Evolutionary conservation across 2,888 invertebrate genomes (phyloP), one percentile per base, ranked within the genome.

Genomic region (Eumacrocentrus americanus): DNA sequence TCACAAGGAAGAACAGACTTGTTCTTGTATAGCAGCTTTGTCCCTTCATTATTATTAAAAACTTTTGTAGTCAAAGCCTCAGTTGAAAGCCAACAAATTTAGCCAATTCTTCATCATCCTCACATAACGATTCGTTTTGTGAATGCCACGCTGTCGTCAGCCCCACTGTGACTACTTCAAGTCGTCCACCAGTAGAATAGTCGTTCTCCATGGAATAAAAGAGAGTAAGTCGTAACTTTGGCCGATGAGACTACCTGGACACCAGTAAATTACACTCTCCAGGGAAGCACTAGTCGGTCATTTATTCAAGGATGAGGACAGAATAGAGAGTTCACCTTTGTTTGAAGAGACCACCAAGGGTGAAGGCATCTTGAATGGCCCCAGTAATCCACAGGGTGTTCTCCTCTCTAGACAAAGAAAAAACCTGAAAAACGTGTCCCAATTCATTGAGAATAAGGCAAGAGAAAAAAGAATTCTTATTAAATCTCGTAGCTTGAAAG

Each of bases 241-340:
- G 46, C 12, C 23, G 46, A 23, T 46, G 46, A 46, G 25, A 46
- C 46, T 12, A 23, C 38, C 25, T 23, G 34, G 56, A 40, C 50
- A 50, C 40, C 16, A 50, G 16, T 57, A 48, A 50, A 50, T 57
- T 50, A 57, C 40, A 22, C 14, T 40, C 56, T 46, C 55, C 7
- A 42, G 42, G 18, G 42, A 20, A 42, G 18, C 42, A 20, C 20
- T 16, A n/a, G 9, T 20, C 20, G 4, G 55, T 46, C 37, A 47
- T 56, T 56, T 56, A 56, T 56, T 56, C 47, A 46, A 46, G 16
- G 35, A 37, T 46, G 37, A 47, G 12, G 25, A 23, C 14, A 47
- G 46, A 22, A 34, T 9, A 23, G 16, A 40, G 20, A 48, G 23
- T 22, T 18, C 14, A 23, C n/a, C 18, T 55, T 42, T 54, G 35